A percentile compares a stretch with the other conserved stretches of the same genome.
phyloP scores from a whole-genome alignment of 2,797 vertebrate species.

The Pangasius sanitwongsei region DNA sequence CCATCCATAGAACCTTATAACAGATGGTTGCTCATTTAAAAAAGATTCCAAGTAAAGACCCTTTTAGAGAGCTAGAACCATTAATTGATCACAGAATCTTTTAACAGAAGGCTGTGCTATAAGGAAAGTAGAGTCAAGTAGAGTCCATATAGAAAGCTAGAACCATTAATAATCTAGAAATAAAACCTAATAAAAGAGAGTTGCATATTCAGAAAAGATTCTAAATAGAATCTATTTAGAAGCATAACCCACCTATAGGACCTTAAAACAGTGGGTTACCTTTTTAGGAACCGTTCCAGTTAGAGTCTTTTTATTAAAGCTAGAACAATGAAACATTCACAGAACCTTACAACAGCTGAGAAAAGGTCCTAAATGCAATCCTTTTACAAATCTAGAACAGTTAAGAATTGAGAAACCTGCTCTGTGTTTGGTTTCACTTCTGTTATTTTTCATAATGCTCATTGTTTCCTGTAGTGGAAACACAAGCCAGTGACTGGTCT shows the following conservation, averaged over 20 bases:
- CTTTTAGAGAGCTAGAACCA: not conserved
- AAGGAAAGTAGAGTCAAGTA: not conserved
- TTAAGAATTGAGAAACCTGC: too few relatives aligned
- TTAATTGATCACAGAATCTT: not conserved
- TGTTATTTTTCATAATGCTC: not conserved
- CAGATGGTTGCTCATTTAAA: too few relatives aligned
- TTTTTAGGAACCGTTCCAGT: not conserved
- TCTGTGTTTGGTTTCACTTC: not conserved
- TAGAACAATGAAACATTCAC: not conserved
- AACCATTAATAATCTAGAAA: not conserved
- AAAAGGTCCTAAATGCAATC: not conserved
- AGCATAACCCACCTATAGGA: not conserved
- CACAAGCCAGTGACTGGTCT: too few relatives aligned
- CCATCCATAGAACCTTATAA: too few relatives aligned
- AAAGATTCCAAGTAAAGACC: not conserved
- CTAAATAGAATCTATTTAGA: not conserved
- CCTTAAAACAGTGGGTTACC: not conserved
- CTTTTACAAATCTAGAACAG: not conserved
- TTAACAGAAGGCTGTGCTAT: not conserved
- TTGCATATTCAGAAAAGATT: not conserved
- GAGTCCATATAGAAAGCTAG: not conserved
- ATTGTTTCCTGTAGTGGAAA: not conserved
- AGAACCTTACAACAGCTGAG: not conserved
- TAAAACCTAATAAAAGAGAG: not conserved
- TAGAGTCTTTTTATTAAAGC: not conserved